Base-by-base conservation (phyloP, 2,113 vertebrate genomes). In the Pituophis catenifer region DNA sequence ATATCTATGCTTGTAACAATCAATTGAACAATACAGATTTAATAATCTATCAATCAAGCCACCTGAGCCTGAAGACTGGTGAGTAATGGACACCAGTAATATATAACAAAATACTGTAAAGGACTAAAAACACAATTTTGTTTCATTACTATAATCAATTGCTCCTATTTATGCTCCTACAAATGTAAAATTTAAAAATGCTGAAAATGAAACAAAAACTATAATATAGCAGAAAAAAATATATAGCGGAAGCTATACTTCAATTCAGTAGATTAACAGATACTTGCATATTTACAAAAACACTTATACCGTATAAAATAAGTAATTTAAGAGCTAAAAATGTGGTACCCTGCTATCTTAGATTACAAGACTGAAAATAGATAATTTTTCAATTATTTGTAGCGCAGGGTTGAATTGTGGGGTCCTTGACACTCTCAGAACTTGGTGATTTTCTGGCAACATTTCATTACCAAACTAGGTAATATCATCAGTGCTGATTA, bases 1-100 rank as follows among this genome's bases (percentile, higher is more conserved):
- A n/a, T 44, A 85, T 12, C 9, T 54, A 81, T 91, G 19, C 26
- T 59, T 58, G 44, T 15, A 89, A 94, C 94, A 94, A 95, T 90
- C 92, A 94, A 93, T 90, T 57, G 57, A 94, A 26, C 92, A 5
- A 62, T 90, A 24, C 11, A 85, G n/a, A 55, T 54, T 38, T 52
- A 29, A 52, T 53, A 52, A 86, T 44, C 85, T 24, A 26, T 15
- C 23, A 11, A 48, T 26, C 21, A 50, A 50, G 38, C 75, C 33
- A 85, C 38, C 21, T 85, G 75, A 38, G 75, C 19, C 85, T 50
- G 85, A 91, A 95, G 93, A 93, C 88, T 33, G 58, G 57, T 29
- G 94, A 70, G 91, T 62, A 23, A 29, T 44, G 88, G 91, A 54
- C 13, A 91, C 21, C 2, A 62, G 70, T 24, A 90, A 85, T 29